Evolutionary conservation across 2,797 vertebrate genomes (phyloP).

Genomic region (Lagodon rhomboides): DNA sequence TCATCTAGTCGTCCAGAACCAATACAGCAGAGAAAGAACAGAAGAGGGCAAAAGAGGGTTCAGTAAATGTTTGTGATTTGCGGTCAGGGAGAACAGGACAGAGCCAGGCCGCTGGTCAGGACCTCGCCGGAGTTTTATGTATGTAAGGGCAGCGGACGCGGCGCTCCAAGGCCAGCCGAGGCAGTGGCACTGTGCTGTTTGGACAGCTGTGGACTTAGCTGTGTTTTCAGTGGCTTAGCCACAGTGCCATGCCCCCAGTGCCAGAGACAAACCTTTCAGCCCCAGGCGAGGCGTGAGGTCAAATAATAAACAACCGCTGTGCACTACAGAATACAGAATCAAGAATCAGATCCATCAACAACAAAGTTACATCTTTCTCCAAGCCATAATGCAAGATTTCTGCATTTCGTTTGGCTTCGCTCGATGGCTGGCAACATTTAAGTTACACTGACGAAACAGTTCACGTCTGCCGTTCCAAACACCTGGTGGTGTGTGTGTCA

Average conservation of each 20-base stretch:
- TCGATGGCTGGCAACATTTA: neutral
- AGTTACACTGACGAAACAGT: neutral
- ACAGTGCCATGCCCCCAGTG: slow-evolving; percentile 52
- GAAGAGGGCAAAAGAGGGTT: slow-evolving; percentile 29
- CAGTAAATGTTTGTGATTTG: slow-evolving; percentile 42
- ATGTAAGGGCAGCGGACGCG: slow-evolving; percentile 27
- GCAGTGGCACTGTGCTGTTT: slow-evolving; percentile 71
- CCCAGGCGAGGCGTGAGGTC: slow-evolving; percentile 23
- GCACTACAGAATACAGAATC: slow-evolving; percentile 10
- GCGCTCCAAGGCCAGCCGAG: slow-evolving; percentile 39
- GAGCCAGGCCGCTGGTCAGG: slow-evolving; percentile 44
- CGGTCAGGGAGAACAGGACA: slow-evolving; percentile 4
- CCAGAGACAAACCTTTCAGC: slow-evolving; percentile 48
- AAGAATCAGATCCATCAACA: slow-evolving; percentile 16
- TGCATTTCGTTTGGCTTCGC: neutral
- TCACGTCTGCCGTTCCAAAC: neutral
- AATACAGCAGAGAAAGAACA: slow-evolving; percentile 14
- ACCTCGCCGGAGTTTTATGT: slow-evolving; percentile 46
- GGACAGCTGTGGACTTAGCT: slow-evolving; percentile 74
- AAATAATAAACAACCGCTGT: slow-evolving; percentile 21
- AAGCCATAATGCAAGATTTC: neutral
- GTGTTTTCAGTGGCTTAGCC: slow-evolving; percentile 71
- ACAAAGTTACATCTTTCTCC: slow-evolving; percentile 13
- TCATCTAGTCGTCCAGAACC: slow-evolving; percentile 32
- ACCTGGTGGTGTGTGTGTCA: neutral